Percentiles rank a stretch among this genome's conserved stretches.
These are phyloP conservation scores for Peromyscus eremicus DNA, from an alignment of 2,797 vertebrate genomes.

Conservation along the genomic window DNA sequence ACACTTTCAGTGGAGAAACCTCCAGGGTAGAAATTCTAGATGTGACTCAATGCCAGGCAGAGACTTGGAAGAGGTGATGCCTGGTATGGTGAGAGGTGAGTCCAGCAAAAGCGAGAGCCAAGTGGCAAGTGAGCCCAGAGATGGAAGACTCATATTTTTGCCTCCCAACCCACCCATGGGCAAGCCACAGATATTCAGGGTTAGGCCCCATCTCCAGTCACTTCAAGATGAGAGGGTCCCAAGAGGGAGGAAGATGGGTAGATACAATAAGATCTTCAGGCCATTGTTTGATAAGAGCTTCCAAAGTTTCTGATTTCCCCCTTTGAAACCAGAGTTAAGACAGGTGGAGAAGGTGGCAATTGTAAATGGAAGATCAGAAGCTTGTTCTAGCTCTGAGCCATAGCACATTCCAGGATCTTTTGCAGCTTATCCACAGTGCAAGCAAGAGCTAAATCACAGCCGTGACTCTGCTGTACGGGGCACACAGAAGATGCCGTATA, in stretches of 20 bases:
- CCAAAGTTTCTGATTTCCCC: not conserved
- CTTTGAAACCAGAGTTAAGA: not conserved
- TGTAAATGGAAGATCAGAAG: not conserved
- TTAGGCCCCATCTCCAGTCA: not conserved
- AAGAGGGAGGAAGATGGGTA: not conserved
- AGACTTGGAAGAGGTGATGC: not conserved
- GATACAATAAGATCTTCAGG: no score
- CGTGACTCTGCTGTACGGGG: not conserved
- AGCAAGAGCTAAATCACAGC: not conserved
- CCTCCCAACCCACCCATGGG: not conserved
- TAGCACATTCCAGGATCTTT: not conserved
- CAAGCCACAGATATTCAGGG: not conserved
- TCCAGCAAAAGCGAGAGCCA: not conserved
- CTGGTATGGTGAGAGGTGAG: fast-evolving
- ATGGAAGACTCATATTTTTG: not conserved
- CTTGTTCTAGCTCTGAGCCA: not conserved
- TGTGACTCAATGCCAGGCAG: conserved; percentile 18
- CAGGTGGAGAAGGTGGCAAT: not conserved
- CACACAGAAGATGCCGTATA: not conserved
- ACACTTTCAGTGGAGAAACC: conserved; percentile 15
- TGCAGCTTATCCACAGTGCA: not conserved
- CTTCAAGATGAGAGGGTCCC: not conserved
- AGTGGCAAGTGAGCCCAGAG: not conserved
- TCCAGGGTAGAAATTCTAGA: not conserved
- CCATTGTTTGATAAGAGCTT: not conserved